Base-by-base conservation (phyloP, 2,888 invertebrate genomes). In the Eristalis pertinax region DNA sequence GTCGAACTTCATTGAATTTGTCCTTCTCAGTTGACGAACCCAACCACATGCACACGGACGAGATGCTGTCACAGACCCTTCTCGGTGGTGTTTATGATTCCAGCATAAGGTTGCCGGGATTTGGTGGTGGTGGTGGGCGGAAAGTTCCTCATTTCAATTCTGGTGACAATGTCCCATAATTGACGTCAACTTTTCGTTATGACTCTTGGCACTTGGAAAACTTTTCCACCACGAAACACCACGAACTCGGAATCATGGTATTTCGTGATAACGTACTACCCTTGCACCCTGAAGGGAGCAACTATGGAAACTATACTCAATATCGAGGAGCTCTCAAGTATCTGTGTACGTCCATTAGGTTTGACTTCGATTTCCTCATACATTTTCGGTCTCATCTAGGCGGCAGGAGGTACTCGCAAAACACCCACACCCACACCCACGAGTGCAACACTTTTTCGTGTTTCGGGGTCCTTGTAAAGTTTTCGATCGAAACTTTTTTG, bases 111-210 rank as follows among this genome's bases (percentile, higher is more conserved):
- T 35, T 35, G n/a, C 29, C 32, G 35, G 29, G 29, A 63, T 32
- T 35, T 65, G 60, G 11, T 4, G 29, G n/a, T 26, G 50, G 38
- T 32, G 32, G 32, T 32, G 32, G n/a, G 63, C 60, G 41, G 11
- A 64, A 82, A 83, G 26, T 68, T 77, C 35, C 41, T 43, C 82
- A 84, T 84, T 78, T 69, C 69, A 74, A 62, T 84, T 68, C 70
- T 60, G 64, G 64, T 84, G 84, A 84, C 78, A 84, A 79, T 79
- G 79, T 74, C 74, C 65, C 79, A 72, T 84, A 84, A 79, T 84
- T 84, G 84, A 84, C 75, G 69, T 63, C 60, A 84, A 84, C 84
- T 84, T 84, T 84, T 65, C 70, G 69, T 50, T 70, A 74, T 70
- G 74, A 84, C 69, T 70, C 69, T 70, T 84, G 74, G 70, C 75